Base-by-base conservation (phyloP, 2,888 invertebrate genomes). In the Mongoloraphidia duomilia region DNA sequence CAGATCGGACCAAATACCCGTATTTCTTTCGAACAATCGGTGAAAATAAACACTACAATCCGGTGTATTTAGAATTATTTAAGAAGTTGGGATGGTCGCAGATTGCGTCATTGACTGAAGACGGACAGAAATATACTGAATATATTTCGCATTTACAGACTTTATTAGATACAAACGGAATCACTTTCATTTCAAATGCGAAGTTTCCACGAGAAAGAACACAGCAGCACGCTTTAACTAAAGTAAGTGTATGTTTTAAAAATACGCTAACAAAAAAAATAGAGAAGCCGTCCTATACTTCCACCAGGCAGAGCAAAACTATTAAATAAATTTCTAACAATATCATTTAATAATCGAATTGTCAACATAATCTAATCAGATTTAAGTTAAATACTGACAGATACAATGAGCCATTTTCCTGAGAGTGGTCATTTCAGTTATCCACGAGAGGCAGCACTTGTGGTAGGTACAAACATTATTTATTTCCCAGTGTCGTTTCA, bases 1-100 rank as follows among this genome's bases (percentile, higher is more conserved):
- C 77, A 1, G 79, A 85, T 62, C 70, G 82, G 14, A 65, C 67
- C 3, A 79, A 77, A 52, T 87, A 84, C 65, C 85, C 86, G 0
- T 84, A 81, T 60, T 86, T 88, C 65, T 86, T 84, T 63, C 67
- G 87, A 9, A 88, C 87, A 0, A 84, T 86, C 50, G 86, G 85
- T 2, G 83, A 84, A 59, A 84, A 85, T 60, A 76, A 75, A 46
- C 80, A 84, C 59, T 82, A 80, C 61, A 76, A 75, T 69, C 65
- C 71, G 50, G 83, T 83, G 0, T 86, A 84, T 56, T 67, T 78
- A 46, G 64, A 73, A 50, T 61, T 84, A 10, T 72, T 84, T 57
- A 65, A 77, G 53, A 58, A 62, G 34, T 63, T 82, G 34, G 72
- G 73, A 1, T 90, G 88, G 87, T 73, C 67, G 38, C 73, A 84